These are phyloP conservation scores for Polydrusus pterygomalis DNA, from an alignment of 2,888 invertebrate species.

Conservation along the genomic window DNA sequence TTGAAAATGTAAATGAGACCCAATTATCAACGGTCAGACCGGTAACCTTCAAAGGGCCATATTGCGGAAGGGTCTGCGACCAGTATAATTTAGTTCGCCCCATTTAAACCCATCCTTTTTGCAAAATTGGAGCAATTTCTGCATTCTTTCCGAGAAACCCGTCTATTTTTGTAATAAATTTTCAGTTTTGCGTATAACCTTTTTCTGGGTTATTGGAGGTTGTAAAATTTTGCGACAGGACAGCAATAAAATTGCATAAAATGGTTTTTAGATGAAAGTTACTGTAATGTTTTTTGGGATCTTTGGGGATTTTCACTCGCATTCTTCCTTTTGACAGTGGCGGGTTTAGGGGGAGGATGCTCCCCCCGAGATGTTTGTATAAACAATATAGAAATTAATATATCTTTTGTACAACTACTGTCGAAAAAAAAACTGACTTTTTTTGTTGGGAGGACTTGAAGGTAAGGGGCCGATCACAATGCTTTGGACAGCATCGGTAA, in stretches of 20 bases:
- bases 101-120: slow-evolving; percentile 40
- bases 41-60: slow-evolving; percentile 42
- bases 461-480: too few species aligned
- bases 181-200: slow-evolving; percentile 39
- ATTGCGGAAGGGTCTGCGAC: slow-evolving; percentile 39
- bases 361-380: too few species aligned
- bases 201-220: slow-evolving; percentile 21
- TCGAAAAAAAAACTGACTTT: too few species aligned
- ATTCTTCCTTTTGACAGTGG: too few species aligned
- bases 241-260: slow-evolving; percentile 39
- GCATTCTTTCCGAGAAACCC: slow-evolving; percentile 44
- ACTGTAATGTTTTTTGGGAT: slow-evolving; percentile 15
- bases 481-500: too few species aligned
- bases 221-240: slow-evolving; percentile 36
- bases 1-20: slow-evolving; percentile 38
- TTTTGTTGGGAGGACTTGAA: too few species aligned
- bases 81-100: slow-evolving; percentile 40
- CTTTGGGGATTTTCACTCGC: too few species aligned
- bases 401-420: too few species aligned
- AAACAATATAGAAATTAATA: too few species aligned
- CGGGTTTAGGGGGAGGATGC: too few species aligned
- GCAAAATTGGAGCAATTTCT: slow-evolving; percentile 45
- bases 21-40: slow-evolving; percentile 45
- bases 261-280: slow-evolving; percentile 10
- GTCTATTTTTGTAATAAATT: slow-evolving; percentile 36